A percentile compares a stretch with the other conserved stretches of the same genome.
These are phyloP conservation scores for Dicyrtomina minuta DNA, from an alignment of 2,888 invertebrate genomes.

Conservation along the genomic window DNA sequence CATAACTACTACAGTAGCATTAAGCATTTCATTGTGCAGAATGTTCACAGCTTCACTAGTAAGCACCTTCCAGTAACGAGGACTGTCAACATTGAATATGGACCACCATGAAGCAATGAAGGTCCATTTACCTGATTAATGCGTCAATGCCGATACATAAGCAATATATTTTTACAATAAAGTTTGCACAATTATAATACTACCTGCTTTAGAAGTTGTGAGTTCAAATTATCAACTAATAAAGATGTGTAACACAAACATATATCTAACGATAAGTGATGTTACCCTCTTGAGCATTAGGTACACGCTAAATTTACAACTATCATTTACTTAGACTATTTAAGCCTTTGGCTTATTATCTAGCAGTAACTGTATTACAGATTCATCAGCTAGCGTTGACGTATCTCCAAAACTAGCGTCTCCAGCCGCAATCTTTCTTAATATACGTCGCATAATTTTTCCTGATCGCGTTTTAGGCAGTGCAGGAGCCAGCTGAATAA, in stretches of 20 bases:
- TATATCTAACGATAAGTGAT: too few species aligned
- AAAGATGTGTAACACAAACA: too few species aligned
- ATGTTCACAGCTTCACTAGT: too few species aligned
- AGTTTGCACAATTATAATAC: not conserved
- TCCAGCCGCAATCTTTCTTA: slow-evolving; percentile 88
- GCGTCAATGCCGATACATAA: not conserved
- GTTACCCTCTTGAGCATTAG: too few species aligned
- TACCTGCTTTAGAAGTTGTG: not conserved
- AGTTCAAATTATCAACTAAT: not conserved
- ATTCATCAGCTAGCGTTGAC: slow-evolving; percentile 89
- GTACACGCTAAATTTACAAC: not conserved
- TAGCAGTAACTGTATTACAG: slow-evolving; percentile 80
- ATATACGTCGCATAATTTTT: slow-evolving; percentile 94
- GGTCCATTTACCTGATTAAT: not conserved
- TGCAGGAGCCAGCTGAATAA: slow-evolving; percentile 88
- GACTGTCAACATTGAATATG: too few species aligned
- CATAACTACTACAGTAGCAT: too few species aligned
- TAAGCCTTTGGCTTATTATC: slow-evolving; percentile 64
- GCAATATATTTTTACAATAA: not conserved
- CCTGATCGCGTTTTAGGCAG: slow-evolving; percentile 96
- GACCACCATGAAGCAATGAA: too few species aligned
- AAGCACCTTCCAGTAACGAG: too few species aligned
- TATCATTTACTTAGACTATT: slow-evolving; percentile 8
- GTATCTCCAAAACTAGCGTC: slow-evolving; percentile 89
- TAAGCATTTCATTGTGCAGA: too few species aligned